Conservation (phyloP, 1,140 invertebrate species). For the Caenorhabditis brenneri region DNA sequence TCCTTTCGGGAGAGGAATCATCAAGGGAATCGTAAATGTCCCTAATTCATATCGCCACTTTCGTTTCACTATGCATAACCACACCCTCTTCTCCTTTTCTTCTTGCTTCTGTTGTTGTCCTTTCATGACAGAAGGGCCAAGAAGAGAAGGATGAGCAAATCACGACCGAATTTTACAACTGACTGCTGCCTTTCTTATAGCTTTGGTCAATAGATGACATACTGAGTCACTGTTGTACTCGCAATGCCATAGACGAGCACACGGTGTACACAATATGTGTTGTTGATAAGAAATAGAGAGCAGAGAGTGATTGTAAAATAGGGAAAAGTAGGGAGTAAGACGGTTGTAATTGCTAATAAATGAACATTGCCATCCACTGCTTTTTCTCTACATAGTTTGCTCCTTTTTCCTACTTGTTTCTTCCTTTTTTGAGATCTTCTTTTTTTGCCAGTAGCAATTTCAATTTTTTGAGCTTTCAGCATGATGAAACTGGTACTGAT, state of each 20-base stretch:
- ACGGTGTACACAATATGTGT: not conserved
- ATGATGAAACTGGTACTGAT: slow-evolving; percentile 7
- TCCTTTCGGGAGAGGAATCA: not conserved
- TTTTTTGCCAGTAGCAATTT: not conserved
- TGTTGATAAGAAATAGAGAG: not conserved
- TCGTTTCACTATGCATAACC: slow-evolving; percentile 33
- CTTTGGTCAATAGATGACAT: not conserved
- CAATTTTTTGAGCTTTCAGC: slow-evolving; percentile 11
- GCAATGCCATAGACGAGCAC: not conserved
- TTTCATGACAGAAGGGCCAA: slow-evolving; percentile 11
- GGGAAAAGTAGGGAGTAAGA: not conserved
- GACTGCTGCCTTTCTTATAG: not conserved
- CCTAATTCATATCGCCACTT: slow-evolving; percentile 43
- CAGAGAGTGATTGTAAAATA: not conserved
- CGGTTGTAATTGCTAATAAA: slow-evolving; percentile 25
- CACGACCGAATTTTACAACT: slow-evolving; percentile 35
- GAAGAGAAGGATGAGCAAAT: not conserved
- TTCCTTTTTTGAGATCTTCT: not conserved
- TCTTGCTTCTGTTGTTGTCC: slow-evolving; percentile 32
- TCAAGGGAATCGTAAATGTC: slow-evolving; percentile 43
- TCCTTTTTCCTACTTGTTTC: not conserved
- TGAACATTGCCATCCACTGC: not conserved
- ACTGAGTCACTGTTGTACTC: not conserved
- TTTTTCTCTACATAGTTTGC: not conserved
- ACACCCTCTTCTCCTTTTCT: not conserved